Percentiles rank a stretch among this genome's conserved stretches.
Evolutionary conservation across 2,888 invertebrate genomes (phyloP).

Genomic region (Drosophila mettleri): DNA sequence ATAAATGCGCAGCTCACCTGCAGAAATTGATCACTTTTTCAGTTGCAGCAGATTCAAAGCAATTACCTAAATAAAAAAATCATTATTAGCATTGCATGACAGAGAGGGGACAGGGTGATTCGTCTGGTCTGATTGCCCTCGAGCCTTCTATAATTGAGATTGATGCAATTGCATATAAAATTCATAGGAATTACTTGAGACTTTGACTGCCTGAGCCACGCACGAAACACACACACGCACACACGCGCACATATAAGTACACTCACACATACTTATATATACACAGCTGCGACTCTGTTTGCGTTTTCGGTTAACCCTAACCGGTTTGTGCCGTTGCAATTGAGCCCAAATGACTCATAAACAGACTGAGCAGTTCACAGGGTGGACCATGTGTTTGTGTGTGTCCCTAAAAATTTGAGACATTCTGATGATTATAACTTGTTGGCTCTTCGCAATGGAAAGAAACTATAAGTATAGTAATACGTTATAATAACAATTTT

Average conservation of each 20-base stretch:
- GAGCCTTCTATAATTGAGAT: constrained; percentile 70
- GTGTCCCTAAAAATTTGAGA: constrained; percentile 2
- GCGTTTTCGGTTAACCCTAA: constrained; percentile 33
- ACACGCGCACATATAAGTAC: background rate
- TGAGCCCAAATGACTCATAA: constrained; percentile 76
- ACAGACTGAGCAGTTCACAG: constrained; percentile 55
- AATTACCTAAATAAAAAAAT: constrained; percentile 74
- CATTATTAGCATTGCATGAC: constrained; percentile 74
- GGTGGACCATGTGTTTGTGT: constrained; percentile 50
- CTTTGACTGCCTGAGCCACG: constrained; percentile 27
- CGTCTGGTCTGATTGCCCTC: constrained; percentile 36
- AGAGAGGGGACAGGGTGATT: background rate
- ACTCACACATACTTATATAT: background rate
- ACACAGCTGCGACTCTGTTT: constrained; percentile 39
- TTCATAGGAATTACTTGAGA: constrained; percentile 66
- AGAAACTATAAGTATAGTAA: background rate
- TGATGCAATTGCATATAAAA: constrained; percentile 76
- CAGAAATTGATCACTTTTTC: constrained; percentile 10
- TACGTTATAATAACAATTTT: background rate
- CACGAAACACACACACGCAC: constrained; percentile 7
- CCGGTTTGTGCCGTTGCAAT: constrained; percentile 55
- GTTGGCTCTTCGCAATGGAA: too few relatives aligned
- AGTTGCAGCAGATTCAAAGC: constrained; percentile 44
- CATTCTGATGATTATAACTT: background rate
- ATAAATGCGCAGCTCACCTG: constrained; percentile 39